phyloP scores from a whole-genome alignment of 1,140 invertebrate species.

The Orchesella cincta region DNA sequence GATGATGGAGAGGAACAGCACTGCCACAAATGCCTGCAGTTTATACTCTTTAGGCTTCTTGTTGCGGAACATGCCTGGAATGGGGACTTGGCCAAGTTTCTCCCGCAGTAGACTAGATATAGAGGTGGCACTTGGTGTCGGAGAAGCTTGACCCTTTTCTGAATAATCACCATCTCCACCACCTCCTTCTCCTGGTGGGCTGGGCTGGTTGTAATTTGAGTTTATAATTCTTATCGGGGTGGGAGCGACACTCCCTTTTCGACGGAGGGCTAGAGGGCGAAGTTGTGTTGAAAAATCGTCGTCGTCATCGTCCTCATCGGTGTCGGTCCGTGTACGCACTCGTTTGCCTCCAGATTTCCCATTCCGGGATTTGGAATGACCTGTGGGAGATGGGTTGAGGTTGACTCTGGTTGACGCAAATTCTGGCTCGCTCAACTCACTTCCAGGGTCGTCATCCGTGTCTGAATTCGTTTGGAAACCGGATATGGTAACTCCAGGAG shows the following conservation, averaged over 20 bases:
- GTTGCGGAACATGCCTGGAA: constrained; percentile 61
- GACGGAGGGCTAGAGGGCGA: not conserved
- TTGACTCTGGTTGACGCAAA: not conserved
- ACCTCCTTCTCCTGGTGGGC: not conserved
- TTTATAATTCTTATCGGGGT: not conserved
- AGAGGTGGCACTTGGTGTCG: constrained; percentile 79
- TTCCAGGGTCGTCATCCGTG: not conserved
- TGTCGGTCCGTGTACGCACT: not conserved
- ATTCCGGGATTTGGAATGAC: not conserved
- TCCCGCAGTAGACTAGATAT: constrained; percentile 77
- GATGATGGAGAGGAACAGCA: constrained; percentile 76
- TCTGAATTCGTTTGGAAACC: constrained; percentile 19
- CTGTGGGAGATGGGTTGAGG: not conserved
- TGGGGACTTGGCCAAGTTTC: constrained; percentile 64
- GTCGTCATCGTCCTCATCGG: not conserved
- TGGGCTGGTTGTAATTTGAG: not conserved
- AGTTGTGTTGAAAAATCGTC: not conserved
- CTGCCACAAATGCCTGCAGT: constrained; percentile 73
- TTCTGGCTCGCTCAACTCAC: constrained; percentile 14
- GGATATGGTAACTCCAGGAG: not conserved
- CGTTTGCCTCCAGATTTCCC: not conserved
- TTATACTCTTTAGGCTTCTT: constrained; percentile 66
- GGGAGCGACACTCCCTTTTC: constrained; percentile 11
- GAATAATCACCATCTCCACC: not conserved
- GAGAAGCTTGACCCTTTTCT: constrained; percentile 57